Base-by-base conservation (phyloP, 1,140 invertebrate species). In the Phthorimaea operculella region DNA sequence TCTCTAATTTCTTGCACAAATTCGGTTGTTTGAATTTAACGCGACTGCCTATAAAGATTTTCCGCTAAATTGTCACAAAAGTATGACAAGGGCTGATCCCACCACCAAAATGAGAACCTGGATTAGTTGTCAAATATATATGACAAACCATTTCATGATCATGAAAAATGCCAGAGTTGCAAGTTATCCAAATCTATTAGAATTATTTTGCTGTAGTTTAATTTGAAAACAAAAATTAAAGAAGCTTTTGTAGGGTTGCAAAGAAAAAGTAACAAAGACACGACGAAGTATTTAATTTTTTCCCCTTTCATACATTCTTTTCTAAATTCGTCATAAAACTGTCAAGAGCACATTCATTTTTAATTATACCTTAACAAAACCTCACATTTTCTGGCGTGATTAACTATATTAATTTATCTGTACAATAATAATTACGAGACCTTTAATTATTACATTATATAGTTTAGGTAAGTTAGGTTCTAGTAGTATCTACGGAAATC, bases 271-370 rank as follows among this genome's bases (percentile, higher is more conserved):
- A 72, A 69, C 70, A 62, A 62, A 68, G 82, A 83, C 82, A 85
- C 82, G 82, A 85, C 82, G 82, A 83, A 85, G 72, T 85, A 82
- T 83, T 85, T 83, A 83, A 84, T 82, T 74, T 78, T 80, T 81
- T 81, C 71, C 66, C 72, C 68, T 81, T 81, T 80, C 78, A 74
- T 83, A 83, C 79, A 83, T 76, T 79, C 74, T 78, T 79, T 84
- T 81, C 78, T 84, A 81, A 82, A 84, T 84, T 84, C 81, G 81
- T 84, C 81, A 82, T 79, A 77, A 77, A 79, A 81, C 76, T 83
- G 76, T 81, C 70, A 78, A 79, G 79, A 85, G 82, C 79, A 82
- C 80, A 85, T 83, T 79, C 74, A 85, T 78, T 68, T n/a, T 75
- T 76, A 78, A 77, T 82, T 73, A 82, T 78, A 79, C 74, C 81